Evolutionary conservation across 2,888 invertebrate species (phyloP), one percentile per base, ranked within the genome.

Genomic region (Leucophenga maculata): DNA sequence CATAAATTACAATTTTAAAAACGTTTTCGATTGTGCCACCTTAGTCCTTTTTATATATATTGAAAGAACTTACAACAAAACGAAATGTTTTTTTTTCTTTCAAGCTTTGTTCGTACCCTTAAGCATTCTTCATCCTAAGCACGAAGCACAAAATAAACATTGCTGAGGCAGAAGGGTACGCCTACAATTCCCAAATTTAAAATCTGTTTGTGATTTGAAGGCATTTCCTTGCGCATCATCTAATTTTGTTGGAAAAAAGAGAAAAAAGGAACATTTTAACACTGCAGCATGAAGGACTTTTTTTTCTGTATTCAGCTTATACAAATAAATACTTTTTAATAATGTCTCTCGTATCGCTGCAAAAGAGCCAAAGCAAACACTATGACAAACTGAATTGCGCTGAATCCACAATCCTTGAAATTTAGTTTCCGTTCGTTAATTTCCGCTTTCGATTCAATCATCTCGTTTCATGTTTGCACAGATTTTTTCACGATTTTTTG

Each of bases 371-470:
- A 22, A 32, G 13, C 18, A 46, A 48, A 64, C 26, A n/a, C n/a
- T 13, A 50, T 16, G 50, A 50, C 31, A 46, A 48, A 64, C 39
- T 16, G 39, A 64, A 64, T 48, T 13, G 44, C 16, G n/a, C 46
- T n/a, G 46, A 44, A 20, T 26, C 26, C 26, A 18, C 32, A 59
- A 39, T 39, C 16, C 60, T 14, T n/a, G 22, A 64, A 77, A 84
- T 80, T 79, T 75, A 76, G 81, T 84, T 84, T 83, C 84, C 81
- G 81, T 79, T 77, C 78, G 83, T 82, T 82, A 82, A 84, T 82
- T 84, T 82, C 81, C 81, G 77, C 68, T 80, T 77, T 78, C 76
- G 76, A 73, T 76, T 82, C 80, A 80, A 80, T 80, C 80, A 78
- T 77, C 74, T 71, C 71, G 69, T 72, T 71, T 66, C 65, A n/a